phyloP scores from a whole-genome alignment of 2,113 vertebrate species.

The Gorilla gorilla region DNA sequence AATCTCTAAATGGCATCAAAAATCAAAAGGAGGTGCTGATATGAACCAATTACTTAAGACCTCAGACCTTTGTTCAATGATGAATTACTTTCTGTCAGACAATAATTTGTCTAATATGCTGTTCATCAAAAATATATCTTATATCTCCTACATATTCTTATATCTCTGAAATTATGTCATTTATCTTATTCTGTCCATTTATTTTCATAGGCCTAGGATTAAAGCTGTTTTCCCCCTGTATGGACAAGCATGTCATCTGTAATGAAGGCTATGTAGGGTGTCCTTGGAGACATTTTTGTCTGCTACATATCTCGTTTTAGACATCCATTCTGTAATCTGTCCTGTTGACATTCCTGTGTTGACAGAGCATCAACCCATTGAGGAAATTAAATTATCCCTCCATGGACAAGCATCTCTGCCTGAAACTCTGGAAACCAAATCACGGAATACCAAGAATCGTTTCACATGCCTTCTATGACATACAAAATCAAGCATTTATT shows the following conservation, averaged over 20 bases:
- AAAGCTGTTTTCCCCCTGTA: background rate
- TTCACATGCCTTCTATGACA: background rate
- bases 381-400: background rate
- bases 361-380: background rate
- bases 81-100: background rate
- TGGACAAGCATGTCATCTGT: background rate
- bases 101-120: background rate
- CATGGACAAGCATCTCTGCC: background rate
- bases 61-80: background rate
- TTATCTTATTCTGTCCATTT: background rate
- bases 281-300: background rate
- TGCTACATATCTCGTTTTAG: background rate
- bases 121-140: background rate
- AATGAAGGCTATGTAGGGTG: background rate
- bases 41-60: background rate
- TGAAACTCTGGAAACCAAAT: constrained; percentile 6
- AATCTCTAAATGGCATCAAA: background rate
- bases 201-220: background rate
- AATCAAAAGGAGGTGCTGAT: background rate
- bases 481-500: background rate
- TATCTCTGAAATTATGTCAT: background rate
- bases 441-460: background rate
- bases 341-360: background rate
- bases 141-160: background rate
- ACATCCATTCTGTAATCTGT: background rate